Conservation (phyloP, 2,797 vertebrate species). For the Coregonus sp. region DNA sequence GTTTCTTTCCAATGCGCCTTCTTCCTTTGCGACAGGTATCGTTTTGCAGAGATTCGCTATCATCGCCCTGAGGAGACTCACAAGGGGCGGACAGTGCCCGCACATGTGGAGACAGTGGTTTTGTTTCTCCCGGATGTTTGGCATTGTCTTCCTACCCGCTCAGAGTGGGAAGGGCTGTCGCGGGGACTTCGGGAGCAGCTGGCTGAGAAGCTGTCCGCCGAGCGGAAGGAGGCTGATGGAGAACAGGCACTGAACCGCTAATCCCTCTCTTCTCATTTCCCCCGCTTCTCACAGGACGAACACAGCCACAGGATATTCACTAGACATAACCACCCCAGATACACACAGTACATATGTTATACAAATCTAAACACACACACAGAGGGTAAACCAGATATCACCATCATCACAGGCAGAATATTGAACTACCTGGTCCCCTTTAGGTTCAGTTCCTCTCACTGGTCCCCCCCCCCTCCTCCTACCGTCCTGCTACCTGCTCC, state of each 20-base stretch:
- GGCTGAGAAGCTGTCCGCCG: conserved; percentile 99
- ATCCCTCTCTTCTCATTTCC: conserved; percentile 99
- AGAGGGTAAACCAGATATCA: conserved; percentile 1
- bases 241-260: conserved; percentile 99
- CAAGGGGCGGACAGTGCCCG: conserved; percentile 99
- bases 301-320: conserved; percentile 85
- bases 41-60: conserved; percentile 99
- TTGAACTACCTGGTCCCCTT: conserved; percentile 55
- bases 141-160: conserved; percentile 99
- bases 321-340: conserved; percentile 85
- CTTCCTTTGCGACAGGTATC: conserved; percentile 99
- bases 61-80: conserved; percentile 99
- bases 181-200: conserved; percentile 99
- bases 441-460: conserved; percentile 36
- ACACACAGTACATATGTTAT: conserved; percentile 36
- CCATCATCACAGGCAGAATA: conserved; percentile 66
- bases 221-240: conserved; percentile 99
- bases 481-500: conserved; percentile 43
- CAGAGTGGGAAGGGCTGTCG: conserved; percentile 99
- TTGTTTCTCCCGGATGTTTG: conserved; percentile 99
- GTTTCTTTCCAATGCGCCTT: conserved; percentile 99
- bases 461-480: conserved; percentile 43
- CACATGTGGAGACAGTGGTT: conserved; percentile 99
- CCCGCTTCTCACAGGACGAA: conserved; percentile 94
- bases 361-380: conserved; percentile 55